phyloP scores from a whole-genome alignment of 2,888 invertebrate species.

The Hydropsyche betteni region DNA sequence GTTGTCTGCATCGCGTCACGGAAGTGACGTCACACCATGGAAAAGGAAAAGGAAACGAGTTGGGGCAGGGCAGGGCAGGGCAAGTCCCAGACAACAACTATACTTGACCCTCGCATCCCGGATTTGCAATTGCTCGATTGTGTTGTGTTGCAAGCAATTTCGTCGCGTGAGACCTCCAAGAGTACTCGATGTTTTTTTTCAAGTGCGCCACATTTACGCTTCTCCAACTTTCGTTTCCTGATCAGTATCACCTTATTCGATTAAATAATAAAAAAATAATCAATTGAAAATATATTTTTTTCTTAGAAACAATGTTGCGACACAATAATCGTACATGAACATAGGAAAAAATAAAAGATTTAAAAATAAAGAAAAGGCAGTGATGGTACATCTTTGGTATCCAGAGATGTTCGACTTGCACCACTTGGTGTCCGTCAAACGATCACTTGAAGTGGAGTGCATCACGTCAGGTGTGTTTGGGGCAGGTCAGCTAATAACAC shows the following conservation, averaged over 20 bases:
- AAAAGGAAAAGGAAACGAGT: constrained; percentile 40
- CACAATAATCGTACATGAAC: no score
- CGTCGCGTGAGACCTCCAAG: constrained; percentile 20
- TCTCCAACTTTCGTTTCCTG: not conserved
- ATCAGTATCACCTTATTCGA: not conserved
- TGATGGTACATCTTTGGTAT: not conserved
- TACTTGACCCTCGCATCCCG: constrained; percentile 21
- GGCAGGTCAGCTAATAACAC: constrained; percentile 36
- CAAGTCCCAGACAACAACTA: not conserved
- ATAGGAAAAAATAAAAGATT: no score
- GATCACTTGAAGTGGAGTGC: constrained; percentile 10
- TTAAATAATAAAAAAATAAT: no score
- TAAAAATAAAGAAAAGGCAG: not conserved
- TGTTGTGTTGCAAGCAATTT: no score
- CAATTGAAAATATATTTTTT: not conserved
- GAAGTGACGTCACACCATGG: constrained; percentile 35
- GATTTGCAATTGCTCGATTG: constrained; percentile 15
- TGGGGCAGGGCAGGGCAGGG: constrained; percentile 40
- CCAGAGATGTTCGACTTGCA: no score
- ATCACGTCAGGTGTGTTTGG: constrained; percentile 31
- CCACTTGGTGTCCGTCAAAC: not conserved
- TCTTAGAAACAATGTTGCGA: not conserved
- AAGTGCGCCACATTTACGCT: not conserved
- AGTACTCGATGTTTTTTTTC: not conserved
- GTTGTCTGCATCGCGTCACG: constrained; percentile 39